Conservation (phyloP, 2,113 vertebrate species). For the Ophthalmolycus amberensis region DNA sequence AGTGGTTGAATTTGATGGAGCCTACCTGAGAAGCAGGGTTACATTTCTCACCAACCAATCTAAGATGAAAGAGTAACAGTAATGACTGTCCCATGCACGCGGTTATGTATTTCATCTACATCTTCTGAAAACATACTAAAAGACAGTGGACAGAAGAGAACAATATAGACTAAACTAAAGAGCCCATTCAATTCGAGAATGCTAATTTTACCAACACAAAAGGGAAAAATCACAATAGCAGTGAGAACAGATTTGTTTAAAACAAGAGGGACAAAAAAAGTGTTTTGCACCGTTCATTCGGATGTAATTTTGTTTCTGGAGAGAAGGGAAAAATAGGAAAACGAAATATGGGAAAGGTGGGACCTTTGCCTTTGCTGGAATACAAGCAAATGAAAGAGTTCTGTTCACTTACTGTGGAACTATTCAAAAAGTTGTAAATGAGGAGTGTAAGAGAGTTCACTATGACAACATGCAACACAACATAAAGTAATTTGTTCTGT, state of each 20-base stretch:
- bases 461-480: slow-evolving; percentile 74
- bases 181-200: neutral
- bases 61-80: neutral
- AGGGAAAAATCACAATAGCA: neutral
- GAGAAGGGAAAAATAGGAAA: slow-evolving; percentile 13
- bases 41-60: slow-evolving; percentile 1
- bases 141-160: neutral
- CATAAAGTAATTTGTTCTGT: slow-evolving; percentile 68
- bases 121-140: neutral
- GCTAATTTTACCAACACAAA: neutral
- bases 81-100: neutral
- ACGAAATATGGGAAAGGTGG: slow-evolving; percentile 54
- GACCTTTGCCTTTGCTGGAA: slow-evolving; percentile 51
- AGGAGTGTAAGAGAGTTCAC: slow-evolving; percentile 56
- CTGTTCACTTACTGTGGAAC: neutral
- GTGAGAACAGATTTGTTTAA: neutral
- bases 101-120: neutral
- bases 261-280: neutral
- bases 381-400: slow-evolving; percentile 54
- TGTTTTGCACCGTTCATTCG: slow-evolving; percentile 4
- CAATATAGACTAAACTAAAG: neutral
- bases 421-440: slow-evolving; percentile 49
- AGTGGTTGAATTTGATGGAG: neutral
- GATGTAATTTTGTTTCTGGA: slow-evolving; percentile 18
- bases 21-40: neutral